phyloP scores from a whole-genome alignment of 64 coral and sea anemone species.

The Anthopleura sola region DNA sequence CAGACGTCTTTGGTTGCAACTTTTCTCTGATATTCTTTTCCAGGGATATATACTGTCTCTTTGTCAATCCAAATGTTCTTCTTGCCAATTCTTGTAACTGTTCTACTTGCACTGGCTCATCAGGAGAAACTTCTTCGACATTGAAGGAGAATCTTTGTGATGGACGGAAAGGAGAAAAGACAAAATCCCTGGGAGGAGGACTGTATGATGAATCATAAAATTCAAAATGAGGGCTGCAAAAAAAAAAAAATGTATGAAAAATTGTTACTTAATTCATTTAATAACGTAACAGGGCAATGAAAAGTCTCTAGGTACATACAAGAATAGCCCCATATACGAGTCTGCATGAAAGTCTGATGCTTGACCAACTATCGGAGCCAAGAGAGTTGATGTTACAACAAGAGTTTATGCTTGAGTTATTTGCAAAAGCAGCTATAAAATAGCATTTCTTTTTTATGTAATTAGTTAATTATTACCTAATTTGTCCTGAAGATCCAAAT shows the following conservation, averaged over 20 bases:
- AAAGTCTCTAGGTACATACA: too few relatives aligned
- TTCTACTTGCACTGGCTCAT: constrained; percentile 38
- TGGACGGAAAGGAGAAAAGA: neutral
- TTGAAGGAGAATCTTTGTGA: neutral
- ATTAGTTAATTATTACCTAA: neutral
- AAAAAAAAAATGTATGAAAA: neutral
- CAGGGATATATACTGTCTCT: constrained; percentile 21
- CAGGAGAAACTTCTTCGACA: neutral
- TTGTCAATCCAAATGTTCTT: constrained; percentile 53
- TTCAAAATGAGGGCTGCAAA: neutral
- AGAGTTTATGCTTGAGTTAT: too few relatives aligned
- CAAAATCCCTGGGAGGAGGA: neutral
- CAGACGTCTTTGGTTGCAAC: constrained; percentile 36
- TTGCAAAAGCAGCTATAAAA: too few relatives aligned
- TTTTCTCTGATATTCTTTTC: constrained; percentile 40
- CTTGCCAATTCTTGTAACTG: constrained; percentile 40
- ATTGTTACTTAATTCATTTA: too few relatives aligned
- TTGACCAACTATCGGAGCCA: too few relatives aligned
- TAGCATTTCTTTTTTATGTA: too few relatives aligned
- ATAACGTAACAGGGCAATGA: too few relatives aligned
- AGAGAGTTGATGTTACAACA: too few relatives aligned
- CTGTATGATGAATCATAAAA: constrained; percentile 36
- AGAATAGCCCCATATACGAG: too few relatives aligned
- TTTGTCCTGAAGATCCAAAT: neutral
- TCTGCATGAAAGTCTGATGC: too few relatives aligned